Evolutionary conservation across 2,888 invertebrate genomes (phyloP).

Genomic region (Allophyes oxyacanthae): DNA sequence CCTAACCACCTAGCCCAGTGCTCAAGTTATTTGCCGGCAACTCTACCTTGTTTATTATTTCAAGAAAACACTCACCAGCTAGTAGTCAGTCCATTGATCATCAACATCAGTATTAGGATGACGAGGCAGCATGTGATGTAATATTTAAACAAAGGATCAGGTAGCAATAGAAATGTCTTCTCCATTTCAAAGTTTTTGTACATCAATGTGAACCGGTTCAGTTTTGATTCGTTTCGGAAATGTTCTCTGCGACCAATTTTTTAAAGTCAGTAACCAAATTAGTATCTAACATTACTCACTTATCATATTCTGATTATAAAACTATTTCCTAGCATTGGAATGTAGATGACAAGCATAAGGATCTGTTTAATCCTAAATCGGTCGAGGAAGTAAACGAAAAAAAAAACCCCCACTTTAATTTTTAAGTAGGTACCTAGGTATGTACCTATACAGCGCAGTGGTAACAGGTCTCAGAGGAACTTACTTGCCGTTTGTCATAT

Average conservation of each 20-base stretch:
- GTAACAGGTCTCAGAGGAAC: constrained; percentile 38
- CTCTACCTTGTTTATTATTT: no score
- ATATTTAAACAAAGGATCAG: constrained; percentile 96
- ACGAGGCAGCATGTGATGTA: constrained; percentile 86
- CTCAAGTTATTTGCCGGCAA: no score
- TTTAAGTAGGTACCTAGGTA: no score
- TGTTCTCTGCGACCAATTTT: constrained; percentile 90
- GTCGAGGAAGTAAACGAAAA: no score
- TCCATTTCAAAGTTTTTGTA: constrained; percentile 90
- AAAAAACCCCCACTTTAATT: no score
- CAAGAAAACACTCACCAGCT: constrained; percentile 83
- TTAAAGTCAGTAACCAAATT: not conserved
- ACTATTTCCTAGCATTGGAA: no score
- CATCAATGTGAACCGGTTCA: constrained; percentile 86
- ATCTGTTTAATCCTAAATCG: no score
- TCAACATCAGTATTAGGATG: constrained; percentile 73
- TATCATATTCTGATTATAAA: no score
- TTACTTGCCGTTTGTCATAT: constrained; percentile 94
- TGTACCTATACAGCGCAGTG: no score
- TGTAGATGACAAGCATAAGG: no score
- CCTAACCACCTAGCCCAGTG: no score
- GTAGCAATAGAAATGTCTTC: constrained; percentile 92
- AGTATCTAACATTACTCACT: no score
- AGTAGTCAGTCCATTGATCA: constrained; percentile 80
- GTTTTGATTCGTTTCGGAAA: constrained; percentile 90